Base-by-base conservation (phyloP, 2,797 vertebrate genomes). In the Sebastes melanostomus region DNA sequence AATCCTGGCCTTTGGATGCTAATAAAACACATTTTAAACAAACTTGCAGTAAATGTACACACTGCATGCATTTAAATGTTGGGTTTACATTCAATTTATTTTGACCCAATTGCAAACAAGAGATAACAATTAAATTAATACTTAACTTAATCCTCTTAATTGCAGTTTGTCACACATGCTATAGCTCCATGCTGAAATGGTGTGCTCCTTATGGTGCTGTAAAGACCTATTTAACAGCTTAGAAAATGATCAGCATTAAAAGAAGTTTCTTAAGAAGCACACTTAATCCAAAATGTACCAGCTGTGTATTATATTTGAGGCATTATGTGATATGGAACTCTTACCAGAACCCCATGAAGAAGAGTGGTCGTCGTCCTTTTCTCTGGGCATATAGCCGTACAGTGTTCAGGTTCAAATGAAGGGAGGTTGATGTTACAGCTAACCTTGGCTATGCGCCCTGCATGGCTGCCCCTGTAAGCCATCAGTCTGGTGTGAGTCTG, bases 401-500 rank as follows among this genome's bases (percentile, higher is more conserved):
- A 87, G 82, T 60, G 66, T 68, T 81, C 76, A 77, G 89, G 86
- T 91, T 91, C 85, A 88, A 85, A 91, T 85, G 75, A 87, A 91
- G 72, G 85, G 74, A 89, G 88, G 85, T 71, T 88, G 89, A 92
- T 93, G 91, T 90, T 83, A 78, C 76, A 74, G 84, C 88, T 93
- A 89, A 93, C 93, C 92, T 93, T 93, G 91, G 91, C 87, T 75
- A 52, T 84, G 80, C 58, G 62, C 86, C 86, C 80, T 89, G 91
- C 89, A 89, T 91, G 90, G 84, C 88, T 92, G 90, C 88, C 66
- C 82, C 92, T 92, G 86, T 89, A 90, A 91, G 88, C 91, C 88
- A 93, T 93, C 89, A 91, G 91, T 92, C 90, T 88, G 83, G 84
- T 54, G 75, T 72, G 83, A 85, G 88, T 88, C 89, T 90, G 93